phyloP scores from a whole-genome alignment of 2,888 invertebrate genomes.

The Carterocephalus palaemon region DNA sequence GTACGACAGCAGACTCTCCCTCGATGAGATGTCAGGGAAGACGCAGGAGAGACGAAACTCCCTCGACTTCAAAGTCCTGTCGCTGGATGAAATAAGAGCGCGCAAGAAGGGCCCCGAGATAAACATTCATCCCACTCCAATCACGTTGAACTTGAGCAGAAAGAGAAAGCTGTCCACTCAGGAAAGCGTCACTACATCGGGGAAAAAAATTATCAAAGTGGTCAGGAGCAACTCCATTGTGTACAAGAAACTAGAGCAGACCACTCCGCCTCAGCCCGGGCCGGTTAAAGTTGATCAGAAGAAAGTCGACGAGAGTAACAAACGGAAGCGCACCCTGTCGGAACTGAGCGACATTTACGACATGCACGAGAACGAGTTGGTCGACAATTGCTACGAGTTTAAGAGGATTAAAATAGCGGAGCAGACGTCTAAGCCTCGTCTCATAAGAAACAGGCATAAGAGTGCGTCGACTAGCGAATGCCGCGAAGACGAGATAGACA shows the following conservation, averaged over 20 bases:
- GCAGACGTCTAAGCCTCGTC: constrained; percentile 54
- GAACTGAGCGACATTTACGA: constrained; percentile 61
- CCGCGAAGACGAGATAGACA: constrained; percentile 38
- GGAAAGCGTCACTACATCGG: constrained; percentile 60
- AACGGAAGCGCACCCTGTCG: constrained; percentile 62
- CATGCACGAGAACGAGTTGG: constrained; percentile 57
- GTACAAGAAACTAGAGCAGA: constrained; percentile 62
- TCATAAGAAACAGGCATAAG: constrained; percentile 54
- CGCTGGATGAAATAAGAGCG: constrained; percentile 74
- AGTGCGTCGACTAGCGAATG: constrained; percentile 38
- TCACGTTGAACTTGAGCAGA: constrained; percentile 57
- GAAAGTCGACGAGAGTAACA: constrained; percentile 41
- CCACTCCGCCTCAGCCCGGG: constrained; percentile 37
- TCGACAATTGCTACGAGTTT: constrained; percentile 65
- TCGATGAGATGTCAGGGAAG: constrained; percentile 73
- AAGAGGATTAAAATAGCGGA: constrained; percentile 61
- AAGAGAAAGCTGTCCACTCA: constrained; percentile 67
- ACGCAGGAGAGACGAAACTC: constrained; percentile 47
- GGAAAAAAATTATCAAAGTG: constrained; percentile 70
- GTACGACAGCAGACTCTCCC: constrained; percentile 70
- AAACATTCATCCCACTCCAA: constrained; percentile 46
- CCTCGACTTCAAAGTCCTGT: constrained; percentile 69
- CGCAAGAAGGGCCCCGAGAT: constrained; percentile 48
- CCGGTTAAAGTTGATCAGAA: constrained; percentile 47
- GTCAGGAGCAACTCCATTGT: constrained; percentile 70